Evolutionary conservation across 2,888 invertebrate genomes (phyloP), one percentile per base, ranked within the genome.

Genomic region (Dendrolimus houi): DNA sequence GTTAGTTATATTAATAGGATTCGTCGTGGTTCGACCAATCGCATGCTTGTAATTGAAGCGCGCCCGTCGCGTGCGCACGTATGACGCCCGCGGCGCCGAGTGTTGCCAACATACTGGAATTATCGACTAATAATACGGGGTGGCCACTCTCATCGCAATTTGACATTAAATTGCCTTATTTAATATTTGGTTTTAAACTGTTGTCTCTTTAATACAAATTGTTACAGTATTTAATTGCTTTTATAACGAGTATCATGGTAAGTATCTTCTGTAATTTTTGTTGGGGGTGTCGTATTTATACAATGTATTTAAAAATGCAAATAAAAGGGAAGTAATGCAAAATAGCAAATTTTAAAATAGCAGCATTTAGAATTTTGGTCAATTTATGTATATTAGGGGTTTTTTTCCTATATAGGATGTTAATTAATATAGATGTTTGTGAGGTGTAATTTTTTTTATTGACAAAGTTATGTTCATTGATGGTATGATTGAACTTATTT

Each of bases 121-220:
- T 80, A 81, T 76, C 70, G 63, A 70, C 79, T 83, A 85, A 85
- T 84, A 81, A 83, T 74, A 80, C 77, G 74, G 77, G 79, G 77
- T 80, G 78, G 79, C 75, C 83, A 77, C 67, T 72, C 61, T 67
- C 68, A 68, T 66, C 67, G 67, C 68, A 70, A 75, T 75, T 72
- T 71, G 67, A 61, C 58, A 70, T 69, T 68, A 77, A 83, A 84
- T 84, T 81, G 79, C 79, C 81, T 81, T 83, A 82, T 81, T 78
- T 75, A 83, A 85, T 78, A 79, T 79, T 79, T 77, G 63, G 68
- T 64, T 71, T 74, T 81, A 80, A 81, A 77, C 66, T 75, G 72
- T 78, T 78, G 74, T 76, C 68, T 69, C 67, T 67, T 63, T 54
- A 60, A 57, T 55, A 58, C 62, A 66, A 62, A 58, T 58, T 55